Evolutionary conservation across 2,888 invertebrate genomes (phyloP).

Genomic region (Sthenelais limicola): DNA sequence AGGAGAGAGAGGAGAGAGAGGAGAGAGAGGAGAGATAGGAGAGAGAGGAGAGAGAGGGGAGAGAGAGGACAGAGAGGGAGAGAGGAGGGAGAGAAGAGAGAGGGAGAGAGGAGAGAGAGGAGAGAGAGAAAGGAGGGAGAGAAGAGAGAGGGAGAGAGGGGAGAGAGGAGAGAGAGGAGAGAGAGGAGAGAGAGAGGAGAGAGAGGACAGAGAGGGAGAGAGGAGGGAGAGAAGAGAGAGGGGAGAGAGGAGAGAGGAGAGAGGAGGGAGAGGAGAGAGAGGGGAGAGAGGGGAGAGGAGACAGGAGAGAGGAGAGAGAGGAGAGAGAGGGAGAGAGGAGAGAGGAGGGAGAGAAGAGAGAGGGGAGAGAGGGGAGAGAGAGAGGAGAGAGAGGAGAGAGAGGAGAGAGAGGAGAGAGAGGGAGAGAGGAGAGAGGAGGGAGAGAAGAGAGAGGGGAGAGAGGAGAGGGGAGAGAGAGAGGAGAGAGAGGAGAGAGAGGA

Average conservation of each 20-base stretch:
- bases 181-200: background rate
- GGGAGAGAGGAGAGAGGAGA: background rate
- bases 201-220: background rate
- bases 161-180: background rate
- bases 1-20: background rate
- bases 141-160: slow-evolving; percentile 1
- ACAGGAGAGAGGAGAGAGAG: background rate
- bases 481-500: no score
- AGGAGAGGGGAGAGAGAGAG: slow-evolving; percentile 5
- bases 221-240: background rate
- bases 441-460: slow-evolving; percentile 3
- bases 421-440: no score
- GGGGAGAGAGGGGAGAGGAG: no score
- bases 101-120: background rate
- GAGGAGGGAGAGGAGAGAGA: background rate
- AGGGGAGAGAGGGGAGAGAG: slow-evolving; percentile 9
- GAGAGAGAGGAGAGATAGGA: no score
- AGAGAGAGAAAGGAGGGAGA: background rate
- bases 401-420: no score
- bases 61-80: background rate
- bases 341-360: slow-evolving; percentile 4
- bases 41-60: background rate
- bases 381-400: no score
- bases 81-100: background rate
- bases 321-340: slow-evolving; percentile 9